Base-by-base conservation (phyloP, 1,140 invertebrate genomes). In the Bradynema listronoti region DNA sequence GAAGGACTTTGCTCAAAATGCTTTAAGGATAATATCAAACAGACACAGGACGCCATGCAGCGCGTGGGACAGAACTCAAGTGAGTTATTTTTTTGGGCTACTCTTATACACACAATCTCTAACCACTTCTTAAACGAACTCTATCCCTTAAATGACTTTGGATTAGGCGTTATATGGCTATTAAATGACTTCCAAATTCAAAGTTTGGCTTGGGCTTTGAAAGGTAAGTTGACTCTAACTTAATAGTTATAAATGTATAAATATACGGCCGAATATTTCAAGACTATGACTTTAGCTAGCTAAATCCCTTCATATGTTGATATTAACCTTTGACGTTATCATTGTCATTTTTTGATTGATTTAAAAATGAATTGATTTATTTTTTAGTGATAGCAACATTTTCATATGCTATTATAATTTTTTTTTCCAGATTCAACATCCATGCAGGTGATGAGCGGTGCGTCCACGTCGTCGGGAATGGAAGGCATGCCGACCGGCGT, bases 1-100 rank as follows among this genome's bases (percentile, higher is more conserved):
- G 93, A 97, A 80, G 92, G 92, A 61, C 86, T 96, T 69, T 98
- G 94, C 82, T 97, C 92, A 66, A 87, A 97, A 25, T 63, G 60
- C 55, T 97, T 92, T 83, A 97, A 97, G 84, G 92, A 98, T 83
- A 76, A 78, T n/a, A 62, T 78, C 39, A 74, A 76, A 41, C 58
- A 65, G 14, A 72, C 78, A 56, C 73, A 76, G 57, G 76, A 76
- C 22, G 61, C 67, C 16, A 43, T 19, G 9, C 47, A 29, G n/a
- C 47, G 16, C 27, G 27, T 50, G 27, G 34, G 47, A 9, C 47
- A 25, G 16, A 50, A 27, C 47, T 4, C 47, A 16, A 50, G 47
- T 50, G 34, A 50, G 47, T 50, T 24, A 27, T 50, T 50, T 50
- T 50, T 9, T 9, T n/a, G n/a, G n/a, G n/a, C n/a, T n/a, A n/a